Evolutionary conservation across 2,797 vertebrate genomes (phyloP), one percentile per base, ranked within the genome.

Genomic region (Hipposideros larvatus): DNA sequence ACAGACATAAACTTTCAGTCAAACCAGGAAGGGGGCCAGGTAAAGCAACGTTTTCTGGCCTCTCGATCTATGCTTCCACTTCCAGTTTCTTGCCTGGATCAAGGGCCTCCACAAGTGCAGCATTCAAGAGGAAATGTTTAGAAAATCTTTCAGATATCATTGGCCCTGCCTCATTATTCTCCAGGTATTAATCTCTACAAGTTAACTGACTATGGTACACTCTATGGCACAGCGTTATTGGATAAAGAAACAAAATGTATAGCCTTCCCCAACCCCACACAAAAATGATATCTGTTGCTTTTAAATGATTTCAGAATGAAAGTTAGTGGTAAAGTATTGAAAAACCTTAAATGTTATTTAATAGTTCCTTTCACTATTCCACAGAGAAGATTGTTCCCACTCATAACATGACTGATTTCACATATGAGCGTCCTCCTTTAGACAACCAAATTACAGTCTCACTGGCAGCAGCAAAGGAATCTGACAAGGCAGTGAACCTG

Each of bases 231-330:
- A 2, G 2, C 84, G 70, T 0, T 2, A 26, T 92, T 0, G 10
- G 88, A 77, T 75, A 78, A 84, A 96, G 41, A 0, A 79, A 93
- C 2, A 65, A 87, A 34, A 46, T 21, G 8, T 51, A 37, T 51
- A 61, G 41, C 26, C 90, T 90, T 18, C 3, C 15, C 21, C 11
- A 7, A 43, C 2, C 21, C 31, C 24, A 74, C n/a, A 77, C 43
- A 61, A 51, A 94, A 95, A 46, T 22, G 26, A 84, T 89, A 21
- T 7, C 6, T 0, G 7, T 46, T 79, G 63, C 78, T 79, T 91
- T 97, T 48, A 70, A 94, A 34, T 74, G 5, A 88, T 88, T 85
- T 92, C 73, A 91, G 61, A 87, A 65, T 59, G 41, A 28, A 73
- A 87, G 28, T 53, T 57, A 92, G 53, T 66, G 48, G 4, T 31